A percentile compares a stretch with the other conserved stretches of the same genome.
phyloP scores from a whole-genome alignment of 1,140 invertebrate genomes.

The Portunus trituberculatus region DNA sequence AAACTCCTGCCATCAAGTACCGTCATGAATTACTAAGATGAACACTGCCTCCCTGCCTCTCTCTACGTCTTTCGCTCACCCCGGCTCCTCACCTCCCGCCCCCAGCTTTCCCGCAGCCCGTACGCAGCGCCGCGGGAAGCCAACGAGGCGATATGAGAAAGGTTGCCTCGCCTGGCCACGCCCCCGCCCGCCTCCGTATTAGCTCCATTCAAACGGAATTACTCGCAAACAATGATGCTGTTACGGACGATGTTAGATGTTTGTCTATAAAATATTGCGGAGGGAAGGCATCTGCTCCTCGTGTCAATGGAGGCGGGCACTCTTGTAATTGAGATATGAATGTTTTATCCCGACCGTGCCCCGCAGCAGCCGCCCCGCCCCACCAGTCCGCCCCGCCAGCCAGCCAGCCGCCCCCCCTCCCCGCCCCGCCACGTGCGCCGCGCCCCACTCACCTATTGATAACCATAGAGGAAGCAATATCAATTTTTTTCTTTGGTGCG shows the following conservation, averaged over 20 bases:
- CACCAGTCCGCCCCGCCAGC: background rate
- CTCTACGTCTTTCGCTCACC: background rate
- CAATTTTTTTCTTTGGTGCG: background rate
- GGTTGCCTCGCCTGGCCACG: slow-evolving; percentile 25
- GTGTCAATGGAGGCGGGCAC: slow-evolving; percentile 70
- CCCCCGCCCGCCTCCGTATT: slow-evolving; percentile 55
- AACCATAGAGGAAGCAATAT: slow-evolving; percentile 4
- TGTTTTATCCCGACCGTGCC: slow-evolving; percentile 47
- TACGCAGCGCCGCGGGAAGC: slow-evolving; percentile 28
- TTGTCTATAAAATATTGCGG: slow-evolving; percentile 71
- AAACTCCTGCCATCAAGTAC: slow-evolving; percentile 61
- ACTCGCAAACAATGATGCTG: slow-evolving; percentile 71
- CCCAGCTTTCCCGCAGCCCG: background rate
- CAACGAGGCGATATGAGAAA: background rate
- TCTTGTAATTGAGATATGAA: slow-evolving; percentile 69
- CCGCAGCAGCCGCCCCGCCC: background rate
- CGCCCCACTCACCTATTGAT: background rate
- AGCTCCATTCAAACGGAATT: slow-evolving; percentile 72
- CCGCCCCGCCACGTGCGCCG: background rate
- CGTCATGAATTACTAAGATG: slow-evolving; percentile 51
- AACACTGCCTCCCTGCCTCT: background rate
- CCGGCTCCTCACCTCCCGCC: background rate
- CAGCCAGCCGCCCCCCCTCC: background rate
- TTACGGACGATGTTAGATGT: slow-evolving; percentile 62
- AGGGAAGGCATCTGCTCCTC: slow-evolving; percentile 67